Evolutionary conservation across 1,140 invertebrate species (phyloP).

Genomic region (Druon quercuslanigerum): DNA sequence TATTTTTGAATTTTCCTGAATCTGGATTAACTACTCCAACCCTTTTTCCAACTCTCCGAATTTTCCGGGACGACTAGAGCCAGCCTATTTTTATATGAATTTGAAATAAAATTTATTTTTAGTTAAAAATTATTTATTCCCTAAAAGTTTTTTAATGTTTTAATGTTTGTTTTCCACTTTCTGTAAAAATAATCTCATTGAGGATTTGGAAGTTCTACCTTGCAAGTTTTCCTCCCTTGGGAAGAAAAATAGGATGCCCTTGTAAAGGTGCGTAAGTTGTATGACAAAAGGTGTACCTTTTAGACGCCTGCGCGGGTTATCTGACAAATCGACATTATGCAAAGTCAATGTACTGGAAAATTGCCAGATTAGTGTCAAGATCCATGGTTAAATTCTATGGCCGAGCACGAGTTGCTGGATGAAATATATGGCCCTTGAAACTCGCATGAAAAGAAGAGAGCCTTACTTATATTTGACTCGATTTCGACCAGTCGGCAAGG

Average conservation of each 20-base stretch:
- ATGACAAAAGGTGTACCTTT: conserved; percentile 31
- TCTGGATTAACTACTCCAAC: no score
- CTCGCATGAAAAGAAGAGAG: background rate
- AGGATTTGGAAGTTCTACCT: no score
- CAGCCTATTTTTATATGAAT: no score
- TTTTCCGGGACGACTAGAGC: no score
- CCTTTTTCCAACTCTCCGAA: no score
- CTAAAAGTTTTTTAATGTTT: no score
- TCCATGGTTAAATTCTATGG: conserved; percentile 3
- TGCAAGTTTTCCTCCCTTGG: conserved; percentile 16
- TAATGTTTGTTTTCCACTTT: no score
- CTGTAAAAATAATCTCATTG: no score
- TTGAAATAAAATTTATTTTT: no score
- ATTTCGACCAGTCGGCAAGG: background rate
- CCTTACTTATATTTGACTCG: conserved; percentile 2
- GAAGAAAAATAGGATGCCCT: background rate
- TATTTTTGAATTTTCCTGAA: no score
- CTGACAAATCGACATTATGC: conserved; percentile 48
- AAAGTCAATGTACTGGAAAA: conserved; percentile 66
- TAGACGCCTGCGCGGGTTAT: conserved; percentile 26
- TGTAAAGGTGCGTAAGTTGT: background rate
- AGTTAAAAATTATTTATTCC: no score
- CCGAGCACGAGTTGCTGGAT: conserved; percentile 14
- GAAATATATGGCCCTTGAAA: conserved; percentile 24
- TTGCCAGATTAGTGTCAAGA: conserved; percentile 53